Conservation (phyloP, 2,113 vertebrate genomes). For the Centropus unirufus region DNA sequence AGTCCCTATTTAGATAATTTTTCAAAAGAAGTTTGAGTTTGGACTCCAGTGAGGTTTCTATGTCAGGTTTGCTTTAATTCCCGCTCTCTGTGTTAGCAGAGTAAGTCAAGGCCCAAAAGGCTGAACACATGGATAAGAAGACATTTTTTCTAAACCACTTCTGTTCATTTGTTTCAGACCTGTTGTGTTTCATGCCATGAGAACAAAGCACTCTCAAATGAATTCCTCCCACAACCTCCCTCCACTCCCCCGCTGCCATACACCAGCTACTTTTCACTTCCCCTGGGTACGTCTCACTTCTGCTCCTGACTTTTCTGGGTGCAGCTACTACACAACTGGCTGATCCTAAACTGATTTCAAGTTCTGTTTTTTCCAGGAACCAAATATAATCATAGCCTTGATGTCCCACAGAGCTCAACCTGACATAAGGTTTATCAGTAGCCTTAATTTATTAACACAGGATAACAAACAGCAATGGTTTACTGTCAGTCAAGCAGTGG, state of each 20-base stretch:
- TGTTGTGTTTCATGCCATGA: background rate
- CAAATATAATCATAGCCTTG: background rate
- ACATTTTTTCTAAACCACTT: background rate
- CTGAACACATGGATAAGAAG: background rate
- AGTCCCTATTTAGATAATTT: background rate
- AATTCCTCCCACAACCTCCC: background rate
- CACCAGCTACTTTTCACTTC: background rate
- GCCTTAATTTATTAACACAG: background rate
- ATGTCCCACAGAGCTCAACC: background rate
- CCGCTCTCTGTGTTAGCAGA: background rate
- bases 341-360: conserved; percentile 37
- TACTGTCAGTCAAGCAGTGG: background rate
- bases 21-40: background rate
- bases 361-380: background rate
- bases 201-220: background rate
- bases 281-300: background rate
- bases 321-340: background rate
- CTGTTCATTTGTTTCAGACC: background rate
- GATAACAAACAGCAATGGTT: background rate
- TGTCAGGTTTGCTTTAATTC: background rate
- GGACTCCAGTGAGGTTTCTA: background rate
- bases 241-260: no score
- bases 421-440: conserved; percentile 14
- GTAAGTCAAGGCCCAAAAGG: background rate
- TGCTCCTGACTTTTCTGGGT: background rate